A percentile compares a stretch with the other conserved stretches of the same genome.
phyloP scores from a whole-genome alignment of 2,113 vertebrate genomes.

The Apteryx mantelli region DNA sequence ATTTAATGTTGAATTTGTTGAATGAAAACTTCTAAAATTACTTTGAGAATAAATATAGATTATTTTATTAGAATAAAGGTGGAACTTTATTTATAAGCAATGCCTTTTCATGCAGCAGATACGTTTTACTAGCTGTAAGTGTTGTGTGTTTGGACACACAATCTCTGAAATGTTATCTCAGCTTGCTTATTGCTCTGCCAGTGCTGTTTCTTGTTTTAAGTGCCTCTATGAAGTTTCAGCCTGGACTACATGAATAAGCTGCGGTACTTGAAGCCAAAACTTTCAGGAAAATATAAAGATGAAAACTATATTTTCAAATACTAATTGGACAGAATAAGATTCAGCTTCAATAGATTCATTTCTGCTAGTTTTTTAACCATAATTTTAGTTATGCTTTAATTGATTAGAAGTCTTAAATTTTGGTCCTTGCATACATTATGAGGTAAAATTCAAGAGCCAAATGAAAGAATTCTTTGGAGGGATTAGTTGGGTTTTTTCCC shows the following conservation, averaged over 20 bases:
- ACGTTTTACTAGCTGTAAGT: conserved; percentile 22
- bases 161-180: conserved; percentile 15
- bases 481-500: background rate
- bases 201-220: background rate
- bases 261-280: background rate
- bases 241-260: background rate
- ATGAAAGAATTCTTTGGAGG: background rate
- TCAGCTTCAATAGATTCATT: background rate
- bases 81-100: conserved; percentile 25
- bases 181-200: background rate
- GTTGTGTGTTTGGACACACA: background rate
- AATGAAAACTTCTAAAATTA: background rate
- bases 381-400: background rate
- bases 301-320: background rate
- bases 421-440: background rate
- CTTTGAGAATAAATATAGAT: background rate
- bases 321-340: background rate
- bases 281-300: conserved; percentile 1
- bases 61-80: background rate
- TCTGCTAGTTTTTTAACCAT: background rate
- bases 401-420: background rate
- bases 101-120: background rate
- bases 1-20: background rate
- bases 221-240: background rate
- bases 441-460: background rate